These are phyloP conservation scores for Haliclona indistincta DNA, from an alignment of 37 sponge, comb jelly and placozoan genomes.

Conservation along the genomic window DNA sequence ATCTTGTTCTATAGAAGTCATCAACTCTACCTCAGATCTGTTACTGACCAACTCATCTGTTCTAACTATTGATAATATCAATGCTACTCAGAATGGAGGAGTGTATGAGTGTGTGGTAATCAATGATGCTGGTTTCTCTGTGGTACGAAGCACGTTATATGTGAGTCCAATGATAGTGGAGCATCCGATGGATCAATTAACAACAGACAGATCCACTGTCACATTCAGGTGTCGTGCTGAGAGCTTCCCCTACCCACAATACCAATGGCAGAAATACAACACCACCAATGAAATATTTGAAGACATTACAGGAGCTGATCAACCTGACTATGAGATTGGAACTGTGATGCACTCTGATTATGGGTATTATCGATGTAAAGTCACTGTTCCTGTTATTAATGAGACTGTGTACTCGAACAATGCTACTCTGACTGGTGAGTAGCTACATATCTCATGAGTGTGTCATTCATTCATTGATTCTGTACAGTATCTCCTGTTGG, in stretches of 20 bases:
- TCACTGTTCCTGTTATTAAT: neutral
- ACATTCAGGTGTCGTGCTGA: constrained; percentile 46
- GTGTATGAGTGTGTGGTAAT: constrained; percentile 30
- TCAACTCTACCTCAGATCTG: too few species aligned
- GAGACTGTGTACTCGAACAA: neutral
- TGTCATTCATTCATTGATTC: too few species aligned
- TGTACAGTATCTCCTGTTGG: constrained; percentile 32
- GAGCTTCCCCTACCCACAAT: constrained; percentile 24
- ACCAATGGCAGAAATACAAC: constrained; percentile 30
- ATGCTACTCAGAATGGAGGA: constrained; percentile 43
- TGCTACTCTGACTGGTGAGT: constrained; percentile 3
- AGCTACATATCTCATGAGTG: too few species aligned
- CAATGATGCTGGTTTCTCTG: constrained; percentile 32
- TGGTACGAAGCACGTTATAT: constrained; percentile 17
- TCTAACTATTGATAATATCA: neutral
- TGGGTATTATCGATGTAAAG: constrained; percentile 6
- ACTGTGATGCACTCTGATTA: neutral
- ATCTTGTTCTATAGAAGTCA: too few species aligned
- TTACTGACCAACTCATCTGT: too few species aligned
- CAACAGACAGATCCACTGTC: neutral
- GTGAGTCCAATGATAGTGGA: constrained; percentile 16
- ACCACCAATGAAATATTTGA: neutral
- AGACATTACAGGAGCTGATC: neutral
- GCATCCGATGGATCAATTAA: constrained; percentile 16
- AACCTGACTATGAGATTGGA: neutral